Evolutionary conservation across 2,888 invertebrate species (phyloP).

Genomic region (Stenchaetothrips biformis): DNA sequence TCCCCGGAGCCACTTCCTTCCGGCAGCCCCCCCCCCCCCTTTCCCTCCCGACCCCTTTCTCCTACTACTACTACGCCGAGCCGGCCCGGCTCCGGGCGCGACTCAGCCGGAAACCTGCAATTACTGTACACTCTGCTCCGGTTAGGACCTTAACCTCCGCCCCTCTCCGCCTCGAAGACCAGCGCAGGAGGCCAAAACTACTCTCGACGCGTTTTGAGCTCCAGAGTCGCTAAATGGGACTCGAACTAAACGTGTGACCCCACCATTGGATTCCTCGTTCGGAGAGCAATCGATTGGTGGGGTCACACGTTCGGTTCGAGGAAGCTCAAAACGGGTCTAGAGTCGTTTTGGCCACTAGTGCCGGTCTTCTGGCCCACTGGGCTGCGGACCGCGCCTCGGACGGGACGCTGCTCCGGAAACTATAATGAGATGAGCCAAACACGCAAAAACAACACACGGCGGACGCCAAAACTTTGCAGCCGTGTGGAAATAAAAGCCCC

Average conservation of each 20-base stretch:
- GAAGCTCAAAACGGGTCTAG: no score
- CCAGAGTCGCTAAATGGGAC: no score
- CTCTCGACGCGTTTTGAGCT: no score
- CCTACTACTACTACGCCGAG: neutral
- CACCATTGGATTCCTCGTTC: no score
- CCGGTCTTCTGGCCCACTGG: neutral
- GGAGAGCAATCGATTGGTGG: no score
- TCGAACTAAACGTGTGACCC: no score
- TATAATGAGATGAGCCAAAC: neutral
- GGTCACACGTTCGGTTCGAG: no score
- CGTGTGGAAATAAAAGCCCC: slow-evolving; percentile 43
- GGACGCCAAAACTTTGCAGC: slow-evolving; percentile 39
- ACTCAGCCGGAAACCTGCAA: slow-evolving; percentile 30
- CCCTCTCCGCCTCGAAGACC: no score
- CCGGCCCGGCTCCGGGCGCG: neutral
- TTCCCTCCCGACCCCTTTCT: slow-evolving; percentile 16
- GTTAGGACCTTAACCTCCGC: neutral
- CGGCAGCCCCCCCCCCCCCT: slow-evolving; percentile 26
- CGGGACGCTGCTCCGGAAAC: neutral
- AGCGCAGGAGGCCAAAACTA: no score
- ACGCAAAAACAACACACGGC: neutral
- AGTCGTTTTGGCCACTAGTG: no score
- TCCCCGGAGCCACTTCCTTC: slow-evolving; percentile 35
- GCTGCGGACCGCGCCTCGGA: no score
- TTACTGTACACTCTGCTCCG: slow-evolving; percentile 7